phyloP scores from a whole-genome alignment of 1,140 invertebrate species.

The Steinernema khuongi region DNA sequence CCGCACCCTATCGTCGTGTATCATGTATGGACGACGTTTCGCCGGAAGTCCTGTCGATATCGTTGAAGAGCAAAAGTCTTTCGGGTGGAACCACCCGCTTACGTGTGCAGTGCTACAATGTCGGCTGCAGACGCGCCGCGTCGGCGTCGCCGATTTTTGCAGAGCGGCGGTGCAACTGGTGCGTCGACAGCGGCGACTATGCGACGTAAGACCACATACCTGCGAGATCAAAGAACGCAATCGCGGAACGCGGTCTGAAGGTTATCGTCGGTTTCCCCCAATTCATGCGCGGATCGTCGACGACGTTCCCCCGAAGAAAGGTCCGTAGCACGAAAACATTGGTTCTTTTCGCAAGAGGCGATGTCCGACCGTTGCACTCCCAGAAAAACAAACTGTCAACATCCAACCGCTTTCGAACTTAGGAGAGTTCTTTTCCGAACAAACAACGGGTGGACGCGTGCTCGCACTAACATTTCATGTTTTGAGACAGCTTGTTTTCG shows the following conservation, averaged over 20 bases:
- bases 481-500: conserved; percentile 6
- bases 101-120: not conserved
- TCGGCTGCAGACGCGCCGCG: conserved; percentile 4
- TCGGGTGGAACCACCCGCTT: not conserved
- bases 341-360: not conserved
- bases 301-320: not conserved
- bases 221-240: not conserved
- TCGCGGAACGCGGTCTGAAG: not conserved
- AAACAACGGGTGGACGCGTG: not conserved
- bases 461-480: too few species aligned
- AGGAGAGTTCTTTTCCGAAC: not conserved
- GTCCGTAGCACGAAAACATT: not conserved
- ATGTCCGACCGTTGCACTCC: not conserved
- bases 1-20: too few species aligned
- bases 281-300: not conserved
- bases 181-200: not conserved
- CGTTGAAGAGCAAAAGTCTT: not conserved
- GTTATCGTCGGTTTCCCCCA: not conserved
- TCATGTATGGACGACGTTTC: too few species aligned
- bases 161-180: not conserved
- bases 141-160: not conserved
- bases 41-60: too few species aligned
- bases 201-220: not conserved
- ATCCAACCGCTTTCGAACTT: not conserved
- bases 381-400: conserved; percentile 9